phyloP scores from a whole-genome alignment of 2,113 vertebrate species.

The Atlantisia rogersi region DNA sequence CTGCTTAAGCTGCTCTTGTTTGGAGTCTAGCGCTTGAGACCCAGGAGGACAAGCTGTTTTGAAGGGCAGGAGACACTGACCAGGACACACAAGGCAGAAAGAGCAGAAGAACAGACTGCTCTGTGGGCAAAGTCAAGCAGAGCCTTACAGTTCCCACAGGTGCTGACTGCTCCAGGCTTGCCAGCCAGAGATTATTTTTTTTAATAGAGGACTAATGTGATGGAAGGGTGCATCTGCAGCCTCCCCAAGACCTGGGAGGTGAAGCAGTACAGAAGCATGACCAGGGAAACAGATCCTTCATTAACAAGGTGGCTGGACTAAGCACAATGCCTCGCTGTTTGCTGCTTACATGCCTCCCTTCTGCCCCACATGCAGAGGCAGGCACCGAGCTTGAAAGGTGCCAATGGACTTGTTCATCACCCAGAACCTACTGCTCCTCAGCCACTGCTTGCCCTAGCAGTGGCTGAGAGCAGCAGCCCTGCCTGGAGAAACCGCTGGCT shows the following conservation, averaged over 20 bases:
- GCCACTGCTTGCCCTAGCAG: fast-evolving
- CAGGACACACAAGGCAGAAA: background rate
- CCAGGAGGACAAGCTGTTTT: background rate
- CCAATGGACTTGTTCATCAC: background rate
- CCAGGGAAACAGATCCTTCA: background rate
- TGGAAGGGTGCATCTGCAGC: background rate
- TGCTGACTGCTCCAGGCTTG: background rate
- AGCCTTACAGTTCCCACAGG: background rate
- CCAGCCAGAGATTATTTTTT: background rate
- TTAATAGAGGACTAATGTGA: background rate
- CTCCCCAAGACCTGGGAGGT: background rate
- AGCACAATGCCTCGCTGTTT: background rate
- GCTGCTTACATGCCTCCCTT: background rate
- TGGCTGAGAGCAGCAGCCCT: background rate
- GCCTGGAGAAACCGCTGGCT: background rate
- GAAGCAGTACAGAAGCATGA: background rate
- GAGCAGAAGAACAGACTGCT: background rate
- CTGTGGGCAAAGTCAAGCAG: background rate
- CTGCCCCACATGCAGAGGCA: fast-evolving
- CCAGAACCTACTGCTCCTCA: background rate
- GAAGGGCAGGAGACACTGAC: background rate
- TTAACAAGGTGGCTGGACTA: background rate
- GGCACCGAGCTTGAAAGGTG: background rate
- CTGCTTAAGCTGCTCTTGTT: background rate
- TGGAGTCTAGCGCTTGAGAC: background rate